phyloP scores from a whole-genome alignment of 35 echinoderm and acorn worm species.

The Apostichopus parvimensis region DNA sequence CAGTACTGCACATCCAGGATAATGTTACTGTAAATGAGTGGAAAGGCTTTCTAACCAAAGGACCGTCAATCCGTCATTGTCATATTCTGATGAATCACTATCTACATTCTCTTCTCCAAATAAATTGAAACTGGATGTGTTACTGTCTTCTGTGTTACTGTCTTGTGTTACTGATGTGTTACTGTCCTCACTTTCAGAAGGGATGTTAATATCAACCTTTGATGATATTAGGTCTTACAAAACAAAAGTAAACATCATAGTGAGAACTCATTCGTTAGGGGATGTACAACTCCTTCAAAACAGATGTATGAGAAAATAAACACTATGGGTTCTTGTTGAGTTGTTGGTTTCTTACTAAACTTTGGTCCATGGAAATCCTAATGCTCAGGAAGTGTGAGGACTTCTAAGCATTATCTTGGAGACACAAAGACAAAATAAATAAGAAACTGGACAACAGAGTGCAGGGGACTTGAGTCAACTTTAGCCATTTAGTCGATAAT shows the following conservation, averaged over 20 bases:
- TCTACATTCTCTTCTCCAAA: background rate
- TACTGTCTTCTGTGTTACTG: no score
- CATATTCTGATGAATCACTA: background rate
- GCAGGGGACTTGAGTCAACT: no score
- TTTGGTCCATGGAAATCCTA: no score
- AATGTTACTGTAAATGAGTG: background rate
- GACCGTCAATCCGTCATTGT: background rate
- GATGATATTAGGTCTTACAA: background rate
- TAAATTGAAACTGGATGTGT: background rate
- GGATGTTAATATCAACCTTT: background rate
- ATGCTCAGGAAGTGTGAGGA: no score
- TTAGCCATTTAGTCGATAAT: no score
- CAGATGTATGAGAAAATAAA: background rate
- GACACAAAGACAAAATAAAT: no score
- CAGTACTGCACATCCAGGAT: background rate
- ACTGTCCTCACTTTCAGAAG: background rate
- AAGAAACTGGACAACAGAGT: no score
- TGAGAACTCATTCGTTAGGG: background rate
- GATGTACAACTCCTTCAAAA: background rate
- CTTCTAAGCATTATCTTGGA: no score
- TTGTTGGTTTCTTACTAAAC: no score
- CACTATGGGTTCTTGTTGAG: no score
- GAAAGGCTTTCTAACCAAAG: background rate
- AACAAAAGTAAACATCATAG: background rate
- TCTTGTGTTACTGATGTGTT: no score